These are phyloP conservation scores for Drosophila siamana DNA, from an alignment of 2,888 invertebrate genomes.

Conservation along the genomic window DNA sequence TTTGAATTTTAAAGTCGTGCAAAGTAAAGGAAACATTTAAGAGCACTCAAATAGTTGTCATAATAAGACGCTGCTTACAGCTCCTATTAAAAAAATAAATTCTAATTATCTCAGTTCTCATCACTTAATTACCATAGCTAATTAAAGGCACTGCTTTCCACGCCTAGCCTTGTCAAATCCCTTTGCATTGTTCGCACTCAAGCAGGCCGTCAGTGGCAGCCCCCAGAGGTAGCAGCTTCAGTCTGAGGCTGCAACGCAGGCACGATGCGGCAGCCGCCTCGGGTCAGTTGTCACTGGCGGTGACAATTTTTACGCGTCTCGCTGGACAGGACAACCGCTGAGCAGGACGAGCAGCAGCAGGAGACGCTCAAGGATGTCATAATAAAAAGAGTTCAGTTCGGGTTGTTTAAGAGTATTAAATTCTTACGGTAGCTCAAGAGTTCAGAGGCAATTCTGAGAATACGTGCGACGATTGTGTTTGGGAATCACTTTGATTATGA, in stretches of 20 bases:
- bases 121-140: not conserved
- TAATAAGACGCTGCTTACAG: no score
- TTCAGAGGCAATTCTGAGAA: no score
- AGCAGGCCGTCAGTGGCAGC: slow-evolving; percentile 55
- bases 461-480: not conserved
- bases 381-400: not conserved
- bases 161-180: slow-evolving; percentile 33
- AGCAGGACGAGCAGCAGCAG: slow-evolving; percentile 24
- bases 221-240: not conserved
- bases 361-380: not conserved
- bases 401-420: not conserved
- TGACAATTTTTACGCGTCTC: slow-evolving; percentile 76
- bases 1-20: no score
- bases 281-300: slow-evolving; percentile 64
- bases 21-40: no score
- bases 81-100: slow-evolving; percentile 36
- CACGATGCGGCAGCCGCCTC: not conserved
- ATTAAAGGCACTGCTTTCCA: not conserved
- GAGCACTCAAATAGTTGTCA: no score
- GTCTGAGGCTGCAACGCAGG: not conserved
- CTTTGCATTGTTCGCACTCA: slow-evolving; percentile 61
- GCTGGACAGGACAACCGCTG: slow-evolving; percentile 69
- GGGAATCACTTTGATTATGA: not conserved
- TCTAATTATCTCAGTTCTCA: slow-evolving; percentile 3
- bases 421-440: no score